phyloP scores from a whole-genome alignment of 2,113 vertebrate species.

The Mola mola region DNA sequence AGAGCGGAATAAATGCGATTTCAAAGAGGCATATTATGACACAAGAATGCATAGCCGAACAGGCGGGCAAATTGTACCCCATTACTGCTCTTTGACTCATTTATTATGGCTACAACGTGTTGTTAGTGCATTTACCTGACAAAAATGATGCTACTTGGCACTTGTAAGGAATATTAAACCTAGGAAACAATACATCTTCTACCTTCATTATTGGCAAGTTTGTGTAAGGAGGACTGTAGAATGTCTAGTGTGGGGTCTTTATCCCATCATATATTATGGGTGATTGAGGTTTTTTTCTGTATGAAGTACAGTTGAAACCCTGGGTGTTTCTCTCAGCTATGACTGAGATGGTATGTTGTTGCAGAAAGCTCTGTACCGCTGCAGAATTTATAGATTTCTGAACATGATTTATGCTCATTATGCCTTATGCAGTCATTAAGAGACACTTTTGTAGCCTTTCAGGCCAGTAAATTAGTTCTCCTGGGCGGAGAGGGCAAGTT shows the following conservation, averaged over 20 bases:
- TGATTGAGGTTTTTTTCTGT: conserved; percentile 58
- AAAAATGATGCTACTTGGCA: conserved; percentile 34
- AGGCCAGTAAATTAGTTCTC: conserved; percentile 33
- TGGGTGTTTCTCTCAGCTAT: conserved; percentile 9
- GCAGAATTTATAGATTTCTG: conserved; percentile 56
- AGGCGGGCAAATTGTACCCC: conserved; percentile 19
- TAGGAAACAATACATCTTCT: conserved; percentile 55
- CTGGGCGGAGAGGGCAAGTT: conserved; percentile 10
- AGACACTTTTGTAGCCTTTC: conserved; percentile 23
- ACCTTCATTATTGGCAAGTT: conserved; percentile 60
- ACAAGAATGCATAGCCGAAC: conserved; percentile 31
- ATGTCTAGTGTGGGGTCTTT: conserved; percentile 45
- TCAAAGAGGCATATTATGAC: conserved; percentile 53
- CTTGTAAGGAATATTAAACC: conserved; percentile 47
- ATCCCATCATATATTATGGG: conserved; percentile 9
- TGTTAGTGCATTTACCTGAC: conserved; percentile 22
- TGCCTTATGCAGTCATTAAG: conserved; percentile 37
- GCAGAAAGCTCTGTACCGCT: conserved; percentile 13
- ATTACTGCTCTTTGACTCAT: conserved; percentile 46
- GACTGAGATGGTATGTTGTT: conserved; percentile 44
- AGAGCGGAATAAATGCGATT: conserved; percentile 55
- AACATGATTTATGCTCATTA: conserved; percentile 58
- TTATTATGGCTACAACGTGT: conserved; percentile 44
- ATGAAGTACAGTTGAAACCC: conserved; percentile 4
- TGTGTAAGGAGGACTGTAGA: conserved; percentile 46